A percentile compares a stretch with the other conserved stretches of the same genome.
Evolutionary conservation across 1,140 invertebrate species (phyloP).

Genomic region (Charaxes varanes): DNA sequence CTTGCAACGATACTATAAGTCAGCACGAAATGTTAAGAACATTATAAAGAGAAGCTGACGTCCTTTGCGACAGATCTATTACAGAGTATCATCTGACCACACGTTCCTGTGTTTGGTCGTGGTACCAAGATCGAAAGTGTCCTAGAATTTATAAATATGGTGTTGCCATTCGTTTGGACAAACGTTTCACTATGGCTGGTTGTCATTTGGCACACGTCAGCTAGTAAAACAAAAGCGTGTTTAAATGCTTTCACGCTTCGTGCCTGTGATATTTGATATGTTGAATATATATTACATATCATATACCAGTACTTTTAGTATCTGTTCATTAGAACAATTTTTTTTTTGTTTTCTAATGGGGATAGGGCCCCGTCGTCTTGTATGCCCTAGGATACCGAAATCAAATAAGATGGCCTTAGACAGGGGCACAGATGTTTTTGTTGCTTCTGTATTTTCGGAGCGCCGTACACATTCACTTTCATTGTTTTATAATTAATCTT

Average conservation of each 20-base stretch:
- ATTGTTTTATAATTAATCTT: conserved; percentile 23
- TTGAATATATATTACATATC: too few relatives aligned
- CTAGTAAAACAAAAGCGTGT: conserved; percentile 52
- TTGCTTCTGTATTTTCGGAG: conserved; percentile 24
- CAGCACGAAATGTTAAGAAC: too few relatives aligned
- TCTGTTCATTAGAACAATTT: too few relatives aligned
- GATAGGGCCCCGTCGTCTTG: too few relatives aligned
- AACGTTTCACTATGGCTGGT: conserved; percentile 56
- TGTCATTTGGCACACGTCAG: conserved; percentile 61
- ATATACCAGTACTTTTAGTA: too few relatives aligned
- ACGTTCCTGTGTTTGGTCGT: conserved; percentile 18
- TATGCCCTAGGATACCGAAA: conserved; percentile 15
- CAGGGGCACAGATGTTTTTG: too few relatives aligned
- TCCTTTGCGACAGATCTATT: too few relatives aligned
- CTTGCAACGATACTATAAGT: too few relatives aligned
- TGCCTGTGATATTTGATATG: conserved; percentile 49
- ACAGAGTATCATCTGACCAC: conserved; percentile 21
- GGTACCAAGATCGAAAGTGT: conserved; percentile 59
- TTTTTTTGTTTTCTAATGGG: too few relatives aligned
- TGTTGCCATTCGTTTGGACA: conserved; percentile 32
- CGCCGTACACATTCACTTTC: conserved; percentile 15
- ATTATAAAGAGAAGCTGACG: too few relatives aligned
- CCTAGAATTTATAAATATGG: conserved; percentile 24
- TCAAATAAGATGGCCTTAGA: too few relatives aligned
- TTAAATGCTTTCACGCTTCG: conserved; percentile 54